These are phyloP conservation scores for Saccostrea echinata DNA, from an alignment of 1,140 invertebrate genomes.

Conservation along the genomic window DNA sequence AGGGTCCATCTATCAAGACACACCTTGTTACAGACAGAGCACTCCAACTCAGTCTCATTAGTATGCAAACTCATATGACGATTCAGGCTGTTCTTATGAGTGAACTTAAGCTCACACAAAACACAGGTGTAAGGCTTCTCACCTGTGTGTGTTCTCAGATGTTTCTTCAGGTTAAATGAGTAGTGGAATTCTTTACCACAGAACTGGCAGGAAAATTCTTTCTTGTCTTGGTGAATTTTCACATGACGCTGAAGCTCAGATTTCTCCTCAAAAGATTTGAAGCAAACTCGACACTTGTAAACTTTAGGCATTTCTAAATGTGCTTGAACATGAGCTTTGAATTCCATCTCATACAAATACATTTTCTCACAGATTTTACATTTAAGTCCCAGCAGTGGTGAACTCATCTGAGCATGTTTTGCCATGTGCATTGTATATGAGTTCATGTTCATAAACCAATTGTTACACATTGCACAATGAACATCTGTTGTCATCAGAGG, in stretches of 20 bases:
- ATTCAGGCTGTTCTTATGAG: slow-evolving; percentile 39
- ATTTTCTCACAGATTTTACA: slow-evolving; percentile 17
- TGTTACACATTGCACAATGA: background rate
- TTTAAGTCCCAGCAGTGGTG: background rate
- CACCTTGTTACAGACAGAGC: background rate
- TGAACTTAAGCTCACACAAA: slow-evolving; percentile 73
- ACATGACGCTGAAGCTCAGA: slow-evolving; percentile 27
- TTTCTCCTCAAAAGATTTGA: background rate
- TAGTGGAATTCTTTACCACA: slow-evolving; percentile 63
- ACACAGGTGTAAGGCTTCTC: slow-evolving; percentile 76
- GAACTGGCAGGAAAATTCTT: slow-evolving; percentile 57
- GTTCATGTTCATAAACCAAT: slow-evolving; percentile 20
- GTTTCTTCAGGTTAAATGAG: slow-evolving; percentile 68
- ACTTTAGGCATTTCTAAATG: background rate
- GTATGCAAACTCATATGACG: slow-evolving; percentile 43
- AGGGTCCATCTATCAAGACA: background rate
- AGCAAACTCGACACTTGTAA: slow-evolving; percentile 20
- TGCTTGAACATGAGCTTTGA: slow-evolving; percentile 3
- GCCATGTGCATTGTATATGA: background rate
- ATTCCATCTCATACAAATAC: slow-evolving; percentile 1
- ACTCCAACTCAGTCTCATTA: background rate
- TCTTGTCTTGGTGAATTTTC: slow-evolving; percentile 57
- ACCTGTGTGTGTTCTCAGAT: slow-evolving; percentile 77
- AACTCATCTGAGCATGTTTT: background rate
- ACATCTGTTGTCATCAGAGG: background rate